Percentiles rank a stretch among this genome's conserved stretches.
Evolutionary conservation across 2,113 vertebrate species (phyloP).

Genomic region (Myotis brandtii): DNA sequence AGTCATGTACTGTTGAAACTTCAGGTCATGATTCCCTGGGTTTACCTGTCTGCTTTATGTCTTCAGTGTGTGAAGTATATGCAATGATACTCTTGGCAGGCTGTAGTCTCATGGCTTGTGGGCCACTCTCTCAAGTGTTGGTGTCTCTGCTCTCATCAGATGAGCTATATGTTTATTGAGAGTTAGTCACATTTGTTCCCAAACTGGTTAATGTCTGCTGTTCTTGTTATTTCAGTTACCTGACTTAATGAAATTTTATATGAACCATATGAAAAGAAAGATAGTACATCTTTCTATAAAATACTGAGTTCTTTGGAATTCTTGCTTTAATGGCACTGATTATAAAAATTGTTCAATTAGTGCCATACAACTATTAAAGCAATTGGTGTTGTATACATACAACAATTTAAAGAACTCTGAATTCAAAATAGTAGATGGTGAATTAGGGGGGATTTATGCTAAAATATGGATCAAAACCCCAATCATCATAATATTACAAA

Average conservation of each 20-base stretch:
- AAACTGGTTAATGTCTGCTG: not conserved
- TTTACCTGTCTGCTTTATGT: not conserved
- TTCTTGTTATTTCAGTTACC: not conserved
- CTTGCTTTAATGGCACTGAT: not conserved
- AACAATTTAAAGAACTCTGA: not conserved
- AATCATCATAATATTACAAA: not conserved
- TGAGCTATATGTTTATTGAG: not conserved
- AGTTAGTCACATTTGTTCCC: not conserved
- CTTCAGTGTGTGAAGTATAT: not conserved
- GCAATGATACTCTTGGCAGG: too few relatives aligned
- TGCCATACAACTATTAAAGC: not conserved
- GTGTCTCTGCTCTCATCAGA: not conserved
- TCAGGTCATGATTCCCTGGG: not conserved
- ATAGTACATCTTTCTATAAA: not conserved
- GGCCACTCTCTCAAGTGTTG: not conserved
- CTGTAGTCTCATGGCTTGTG: rapidly evolving
- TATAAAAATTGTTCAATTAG: not conserved
- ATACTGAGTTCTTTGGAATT: not conserved
- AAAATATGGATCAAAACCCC: not conserved
- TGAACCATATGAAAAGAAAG: not conserved
- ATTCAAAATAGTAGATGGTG: not conserved
- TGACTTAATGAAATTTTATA: conserved; percentile 43
- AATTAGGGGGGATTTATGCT: not conserved
- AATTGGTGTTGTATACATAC: not conserved
- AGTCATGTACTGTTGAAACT: not conserved